Evolutionary conservation across 2,888 invertebrate species (phyloP).

Genomic region (Balanococcus diminutus): DNA sequence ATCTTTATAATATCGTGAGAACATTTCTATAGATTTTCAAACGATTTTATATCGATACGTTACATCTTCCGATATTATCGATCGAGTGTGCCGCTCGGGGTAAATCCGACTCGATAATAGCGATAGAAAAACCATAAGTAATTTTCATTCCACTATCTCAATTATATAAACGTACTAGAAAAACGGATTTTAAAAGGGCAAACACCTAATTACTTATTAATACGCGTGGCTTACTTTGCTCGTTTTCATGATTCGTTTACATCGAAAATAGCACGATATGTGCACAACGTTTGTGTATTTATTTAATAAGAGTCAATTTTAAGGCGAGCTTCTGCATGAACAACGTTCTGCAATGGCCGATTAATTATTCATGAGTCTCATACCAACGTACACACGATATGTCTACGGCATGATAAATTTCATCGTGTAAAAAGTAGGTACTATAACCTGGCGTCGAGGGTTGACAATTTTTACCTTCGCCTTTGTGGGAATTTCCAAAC

Average conservation of each 20-base stretch:
- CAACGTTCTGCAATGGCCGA: neutral
- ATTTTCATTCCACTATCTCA: neutral
- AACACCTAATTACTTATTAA: conserved; percentile 7
- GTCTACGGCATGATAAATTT: conserved; percentile 11
- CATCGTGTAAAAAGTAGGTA: neutral
- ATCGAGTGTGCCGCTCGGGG: no score
- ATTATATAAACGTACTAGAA: neutral
- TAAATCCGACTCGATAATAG: neutral
- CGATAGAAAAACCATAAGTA: neutral
- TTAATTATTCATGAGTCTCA: conserved; percentile 7
- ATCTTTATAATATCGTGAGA: no score
- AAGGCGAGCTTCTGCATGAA: conserved; percentile 13
- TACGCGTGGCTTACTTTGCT: neutral
- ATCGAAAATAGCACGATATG: neutral
- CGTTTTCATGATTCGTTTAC: neutral
- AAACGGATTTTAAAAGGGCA: conserved; percentile 3
- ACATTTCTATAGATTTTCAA: no score
- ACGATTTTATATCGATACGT: no score
- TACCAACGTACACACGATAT: neutral
- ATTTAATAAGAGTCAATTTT: conserved; percentile 12
- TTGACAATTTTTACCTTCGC: neutral
- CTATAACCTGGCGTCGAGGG: neutral
- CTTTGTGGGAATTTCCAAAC: neutral
- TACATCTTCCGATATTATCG: no score
- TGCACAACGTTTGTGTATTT: neutral